Base-by-base conservation (phyloP, 2,888 invertebrate species). In the Megaustenia siamemsis region DNA sequence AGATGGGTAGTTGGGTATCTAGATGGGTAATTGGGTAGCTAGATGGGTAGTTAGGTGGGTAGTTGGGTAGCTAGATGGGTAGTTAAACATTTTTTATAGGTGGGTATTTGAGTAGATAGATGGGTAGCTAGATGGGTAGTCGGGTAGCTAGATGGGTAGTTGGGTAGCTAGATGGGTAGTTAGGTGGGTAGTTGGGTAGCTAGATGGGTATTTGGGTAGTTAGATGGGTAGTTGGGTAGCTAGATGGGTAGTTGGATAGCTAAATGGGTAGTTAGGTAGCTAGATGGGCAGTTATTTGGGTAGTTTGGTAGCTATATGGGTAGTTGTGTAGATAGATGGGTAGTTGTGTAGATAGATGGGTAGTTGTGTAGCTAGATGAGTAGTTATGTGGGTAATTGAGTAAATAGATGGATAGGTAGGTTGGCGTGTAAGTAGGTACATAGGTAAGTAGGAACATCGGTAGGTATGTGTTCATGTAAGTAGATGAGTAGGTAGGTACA, bases 241-340 rank as follows among this genome's bases (percentile, higher is more conserved):
- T n/a, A n/a, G n/a, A n/a, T n/a, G n/a, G n/a, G n/a, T 43, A 75
- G 73, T 49, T 45, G 49, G 45, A 75, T 43, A 75, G 73, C 45
- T 43, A 75, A 49, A 75, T 43, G 28, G 73, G 49, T 43, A 75
- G 73, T 49, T 43, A 75, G 73, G 49, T 43, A 75, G 45, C 45
- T 43, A 75, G 73, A 75, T 43, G 49, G 73, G 49, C n/a, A 75
- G 73, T n/a, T 45, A 75, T 45, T 49, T 45, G 49, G 73, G 49
- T 45, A 75, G 73, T 49, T 45, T 49, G 73, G 49, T 45, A 75
- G 73, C 45, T 75, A 75, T 45, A 75, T 75, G 49, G 73, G 49
- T 75, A 75, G 73, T 49, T 75, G 49, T 45, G 49, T 75, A 75
- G 45, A 75, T 75, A 75, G 73, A 75, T 75, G 49, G 73, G 49